Evolutionary conservation across 1,140 invertebrate genomes (phyloP).

Genomic region (Scaptomyza montana): DNA sequence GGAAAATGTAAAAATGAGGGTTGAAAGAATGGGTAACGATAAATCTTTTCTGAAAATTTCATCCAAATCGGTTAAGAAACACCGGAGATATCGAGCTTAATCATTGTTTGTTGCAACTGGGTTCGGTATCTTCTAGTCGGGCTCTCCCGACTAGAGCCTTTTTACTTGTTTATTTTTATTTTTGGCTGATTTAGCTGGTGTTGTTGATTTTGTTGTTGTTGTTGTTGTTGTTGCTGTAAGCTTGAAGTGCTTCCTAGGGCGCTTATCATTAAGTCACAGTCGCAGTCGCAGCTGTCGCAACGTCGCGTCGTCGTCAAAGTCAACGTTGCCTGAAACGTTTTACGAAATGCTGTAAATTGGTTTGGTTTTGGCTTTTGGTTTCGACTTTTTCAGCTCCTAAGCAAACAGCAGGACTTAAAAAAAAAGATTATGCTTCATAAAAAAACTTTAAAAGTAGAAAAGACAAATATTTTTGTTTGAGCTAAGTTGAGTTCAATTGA

Average conservation of each 20-base stretch:
- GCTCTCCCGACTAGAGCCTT: no score
- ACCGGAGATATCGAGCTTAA: no score
- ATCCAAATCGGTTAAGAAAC: no score
- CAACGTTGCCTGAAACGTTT: slow-evolving; percentile 35
- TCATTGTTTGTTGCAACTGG: no score
- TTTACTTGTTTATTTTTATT: slow-evolving; percentile 11
- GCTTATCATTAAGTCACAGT: slow-evolving; percentile 63
- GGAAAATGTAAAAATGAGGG: no score
- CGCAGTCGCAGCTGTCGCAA: slow-evolving; percentile 10
- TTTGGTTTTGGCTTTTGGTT: slow-evolving; percentile 29
- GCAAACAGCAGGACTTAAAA: not conserved
- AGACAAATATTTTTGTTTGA: not conserved
- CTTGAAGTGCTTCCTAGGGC: slow-evolving; percentile 58
- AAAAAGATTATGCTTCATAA: not conserved
- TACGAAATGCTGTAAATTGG: slow-evolving; percentile 67
- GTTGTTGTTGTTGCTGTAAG: slow-evolving; percentile 54
- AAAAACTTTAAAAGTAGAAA: not conserved
- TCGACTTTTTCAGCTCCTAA: not conserved
- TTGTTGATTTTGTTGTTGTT: slow-evolving; percentile 59
- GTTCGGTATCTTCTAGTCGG: no score
- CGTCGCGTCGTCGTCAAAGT: slow-evolving; percentile 9
- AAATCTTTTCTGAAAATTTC: no score
- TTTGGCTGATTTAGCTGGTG: slow-evolving; percentile 35
- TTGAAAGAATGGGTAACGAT: no score
- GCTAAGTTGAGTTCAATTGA: not conserved